Evolutionary conservation across 2,888 invertebrate genomes (phyloP), one percentile per base, ranked within the genome.

Genomic region (Diarsia dahlii): DNA sequence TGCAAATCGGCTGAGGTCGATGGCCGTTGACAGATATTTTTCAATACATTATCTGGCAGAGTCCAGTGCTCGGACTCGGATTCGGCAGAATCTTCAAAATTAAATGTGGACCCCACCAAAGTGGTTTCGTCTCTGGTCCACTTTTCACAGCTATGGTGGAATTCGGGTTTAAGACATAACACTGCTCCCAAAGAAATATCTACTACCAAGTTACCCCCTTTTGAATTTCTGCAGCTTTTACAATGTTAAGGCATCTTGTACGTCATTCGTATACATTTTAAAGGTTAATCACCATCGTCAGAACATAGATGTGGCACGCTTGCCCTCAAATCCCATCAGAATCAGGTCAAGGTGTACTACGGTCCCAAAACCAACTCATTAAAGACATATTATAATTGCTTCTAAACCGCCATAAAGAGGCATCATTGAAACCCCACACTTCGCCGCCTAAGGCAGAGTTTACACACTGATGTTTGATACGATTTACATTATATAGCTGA

Each of bases 361-460:
- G 10, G 6, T 74, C 13, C 39, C 18, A 69, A 69, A 65, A 46
- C 12, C 62, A 52, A 71, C n/a, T 67, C 46, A 67, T 77, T 63
- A 82, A 71, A 82, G 13, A 78, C 52, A 58, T 50, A n/a, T 72
- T 50, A n/a, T 72, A 52, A 81, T 65, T 64, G 48, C 68, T 60
- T n/a, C 64, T 71, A 70, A 82, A 71, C n/a, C 28, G 15, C n/a
- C 12, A 73, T 50, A 10, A 18, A 18, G 64, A 58, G 50, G 15
- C 28, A 18, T 54, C 48, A 45, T 65, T 54, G 39, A 50, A 77
- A 78, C 67, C 45, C 28, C 12, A 66, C 45, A 82, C 64, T 68
- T 73, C 58, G 13, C 13, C 13, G 45, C 6, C 12, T 63, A 63
- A 45, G n/a, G 45, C 45, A n/a, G 10, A 60, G 60, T 60, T 10